Evolutionary conservation across 2,113 vertebrate species (phyloP).

Genomic region (Tetrao urogallus): DNA sequence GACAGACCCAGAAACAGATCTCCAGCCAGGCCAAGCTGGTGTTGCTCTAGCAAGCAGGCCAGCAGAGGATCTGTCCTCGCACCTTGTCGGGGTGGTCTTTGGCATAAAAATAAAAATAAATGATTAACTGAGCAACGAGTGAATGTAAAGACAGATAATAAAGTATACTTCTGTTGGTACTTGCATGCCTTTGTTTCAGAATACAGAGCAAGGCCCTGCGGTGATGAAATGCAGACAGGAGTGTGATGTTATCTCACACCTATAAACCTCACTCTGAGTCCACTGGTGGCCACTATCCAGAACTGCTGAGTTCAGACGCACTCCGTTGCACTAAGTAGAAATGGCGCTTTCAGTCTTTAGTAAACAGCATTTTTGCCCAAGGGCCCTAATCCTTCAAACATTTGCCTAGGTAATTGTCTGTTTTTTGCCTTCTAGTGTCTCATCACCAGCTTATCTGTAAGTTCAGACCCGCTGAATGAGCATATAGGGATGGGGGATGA

Average conservation of each 20-base stretch:
- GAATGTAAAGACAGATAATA: conserved; percentile 56
- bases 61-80: not conserved
- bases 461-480: conserved; percentile 54
- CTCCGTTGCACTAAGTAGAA: conserved; percentile 45
- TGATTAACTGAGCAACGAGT: not conserved
- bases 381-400: conserved; percentile 74
- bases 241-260: conserved; percentile 75
- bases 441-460: conserved; percentile 56
- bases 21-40: not conserved
- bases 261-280: conserved; percentile 69
- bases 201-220: conserved; percentile 62
- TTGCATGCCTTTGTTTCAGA: conserved; percentile 72
- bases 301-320: conserved; percentile 46
- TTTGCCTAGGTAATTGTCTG: conserved; percentile 76
- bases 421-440: conserved; percentile 60
- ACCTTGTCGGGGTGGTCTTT: not conserved
- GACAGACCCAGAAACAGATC: not conserved
- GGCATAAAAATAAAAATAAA: not conserved
- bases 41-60: not conserved
- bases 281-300: conserved; percentile 74
- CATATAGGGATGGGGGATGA: conserved; percentile 42
- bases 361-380: conserved; percentile 74
- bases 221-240: conserved; percentile 73
- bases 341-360: conserved; percentile 63
- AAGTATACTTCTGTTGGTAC: conserved; percentile 70